Evolutionary conservation across 2,888 invertebrate genomes (phyloP).

Genomic region (Chaitophorus viminalis): DNA sequence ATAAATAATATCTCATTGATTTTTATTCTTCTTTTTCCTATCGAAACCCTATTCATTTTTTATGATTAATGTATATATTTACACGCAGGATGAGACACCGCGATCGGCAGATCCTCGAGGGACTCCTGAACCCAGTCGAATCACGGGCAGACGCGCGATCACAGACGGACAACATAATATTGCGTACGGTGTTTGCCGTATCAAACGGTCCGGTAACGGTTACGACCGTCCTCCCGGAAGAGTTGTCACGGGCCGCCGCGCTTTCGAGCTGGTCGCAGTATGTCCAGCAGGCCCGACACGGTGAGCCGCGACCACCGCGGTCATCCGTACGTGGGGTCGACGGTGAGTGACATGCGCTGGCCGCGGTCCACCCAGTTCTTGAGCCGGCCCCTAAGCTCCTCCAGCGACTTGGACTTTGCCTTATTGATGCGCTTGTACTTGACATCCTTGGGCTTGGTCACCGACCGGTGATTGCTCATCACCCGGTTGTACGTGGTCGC

Average conservation of each 20-base stretch:
- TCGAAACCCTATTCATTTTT: too few species aligned
- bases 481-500: conserved; percentile 85
- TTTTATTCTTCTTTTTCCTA: too few species aligned
- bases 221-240: neutral
- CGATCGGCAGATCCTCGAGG: too few species aligned
- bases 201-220: too few species aligned
- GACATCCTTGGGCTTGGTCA: conserved; percentile 90
- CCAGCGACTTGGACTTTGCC: conserved; percentile 88
- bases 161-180: neutral
- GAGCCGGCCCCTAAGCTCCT: conserved; percentile 82
- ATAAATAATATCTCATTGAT: too few species aligned
- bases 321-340: conserved; percentile 72
- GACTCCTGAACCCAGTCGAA: too few species aligned
- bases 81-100: too few species aligned
- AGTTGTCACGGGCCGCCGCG: neutral
- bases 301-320: conserved; percentile 11
- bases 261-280: conserved; percentile 2
- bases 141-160: too few species aligned
- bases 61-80: too few species aligned
- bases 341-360: conserved; percentile 75
- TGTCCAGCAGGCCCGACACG: conserved; percentile 24
- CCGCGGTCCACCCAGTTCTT: conserved; percentile 89
- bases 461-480: conserved; percentile 90
- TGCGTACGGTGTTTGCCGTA: neutral
- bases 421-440: conserved; percentile 91